Conservation (phyloP, 2,113 vertebrate genomes). For the Calidris pygmaea region DNA sequence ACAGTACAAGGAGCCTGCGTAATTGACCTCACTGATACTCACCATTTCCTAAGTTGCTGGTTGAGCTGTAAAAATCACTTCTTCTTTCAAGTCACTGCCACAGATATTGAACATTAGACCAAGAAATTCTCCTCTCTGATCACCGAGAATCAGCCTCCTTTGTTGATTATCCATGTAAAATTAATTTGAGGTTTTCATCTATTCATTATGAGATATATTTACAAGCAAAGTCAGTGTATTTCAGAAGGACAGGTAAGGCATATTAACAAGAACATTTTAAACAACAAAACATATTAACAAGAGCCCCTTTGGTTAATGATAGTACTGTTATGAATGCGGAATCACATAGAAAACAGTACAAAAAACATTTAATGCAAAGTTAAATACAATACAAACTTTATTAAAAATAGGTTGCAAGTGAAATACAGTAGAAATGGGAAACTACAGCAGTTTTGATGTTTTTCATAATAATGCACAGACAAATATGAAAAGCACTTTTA, state of each 20-base stretch:
- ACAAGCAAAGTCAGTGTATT: not conserved
- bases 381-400: slow-evolving; percentile 86
- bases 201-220: not conserved
- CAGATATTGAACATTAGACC: not conserved
- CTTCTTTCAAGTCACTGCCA: not conserved
- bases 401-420: slow-evolving; percentile 85
- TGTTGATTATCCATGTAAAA: not conserved
- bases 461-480: slow-evolving; percentile 72
- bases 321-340: not conserved
- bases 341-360: slow-evolving; percentile 2
- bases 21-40: not conserved
- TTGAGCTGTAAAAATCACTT: not conserved
- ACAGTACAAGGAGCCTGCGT: rapidly evolving
- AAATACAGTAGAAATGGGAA: slow-evolving; percentile 85
- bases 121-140: not conserved
- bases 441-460: slow-evolving; percentile 81
- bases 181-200: not conserved
- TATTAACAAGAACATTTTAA: not conserved
- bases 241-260: not conserved
- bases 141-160: not conserved
- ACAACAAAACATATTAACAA: not conserved
- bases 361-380: slow-evolving; percentile 72
- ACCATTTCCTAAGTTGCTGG: rapidly evolving
- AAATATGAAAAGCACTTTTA: slow-evolving; percentile 73
- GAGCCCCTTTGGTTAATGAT: not conserved